phyloP scores from a whole-genome alignment of 2,888 invertebrate species.

The Desoria tigrina region DNA sequence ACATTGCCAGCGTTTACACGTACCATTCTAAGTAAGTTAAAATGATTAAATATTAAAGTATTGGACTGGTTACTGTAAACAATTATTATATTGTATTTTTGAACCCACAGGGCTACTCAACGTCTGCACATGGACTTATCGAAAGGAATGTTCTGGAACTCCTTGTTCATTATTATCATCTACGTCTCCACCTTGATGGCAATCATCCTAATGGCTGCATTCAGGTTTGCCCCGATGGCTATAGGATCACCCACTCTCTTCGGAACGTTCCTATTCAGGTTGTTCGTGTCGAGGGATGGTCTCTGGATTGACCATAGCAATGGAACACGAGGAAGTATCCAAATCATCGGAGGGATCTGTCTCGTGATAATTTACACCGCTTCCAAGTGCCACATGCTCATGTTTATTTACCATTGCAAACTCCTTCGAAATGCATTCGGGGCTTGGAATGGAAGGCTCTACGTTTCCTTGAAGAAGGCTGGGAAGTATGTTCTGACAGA shows the following conservation, averaged over 20 bases:
- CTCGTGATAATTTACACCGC: conserved; percentile 26
- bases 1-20: conserved; percentile 7
- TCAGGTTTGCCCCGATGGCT: conserved; percentile 20
- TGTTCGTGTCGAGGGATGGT: conserved; percentile 15
- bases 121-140: conserved; percentile 44
- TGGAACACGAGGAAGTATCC: not conserved
- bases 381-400: conserved; percentile 29
- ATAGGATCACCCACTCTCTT: conserved; percentile 25
- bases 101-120: conserved; percentile 29
- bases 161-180: conserved; percentile 3
- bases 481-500: conserved; percentile 33
- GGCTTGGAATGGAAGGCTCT: conserved; percentile 42
- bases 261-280: conserved; percentile 29
- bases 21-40: conserved; percentile 9
- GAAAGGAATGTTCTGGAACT: not conserved
- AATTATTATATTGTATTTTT: not conserved
- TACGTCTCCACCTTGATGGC: conserved; percentile 1
- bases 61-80: not conserved
- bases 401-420: conserved; percentile 40
- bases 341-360: conserved; percentile 17
- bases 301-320: conserved; percentile 10
- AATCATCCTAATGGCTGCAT: conserved; percentile 19
- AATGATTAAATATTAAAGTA: not conserved
- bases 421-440: conserved; percentile 33
- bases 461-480: conserved; percentile 32